These are phyloP conservation scores for Telmatochromis brichardi DNA, from an alignment of 2,113 vertebrate genomes.

Conservation along the genomic window DNA sequence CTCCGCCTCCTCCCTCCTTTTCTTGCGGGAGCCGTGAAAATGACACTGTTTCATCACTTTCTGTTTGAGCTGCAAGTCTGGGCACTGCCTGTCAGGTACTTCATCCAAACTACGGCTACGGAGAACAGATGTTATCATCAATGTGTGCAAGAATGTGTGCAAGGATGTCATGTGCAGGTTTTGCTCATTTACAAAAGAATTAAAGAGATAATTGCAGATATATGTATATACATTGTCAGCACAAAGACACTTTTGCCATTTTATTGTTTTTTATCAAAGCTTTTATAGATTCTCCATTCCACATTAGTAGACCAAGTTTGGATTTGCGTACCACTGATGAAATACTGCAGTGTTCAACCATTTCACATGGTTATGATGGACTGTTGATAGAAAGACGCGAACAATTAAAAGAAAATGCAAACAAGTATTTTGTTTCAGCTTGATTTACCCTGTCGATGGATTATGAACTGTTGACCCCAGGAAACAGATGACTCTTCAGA, in stretches of 20 bases:
- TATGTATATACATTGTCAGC: background rate
- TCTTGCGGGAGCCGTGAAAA: slow-evolving; percentile 25
- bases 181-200: background rate
- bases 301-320: background rate
- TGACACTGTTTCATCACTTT: slow-evolving; percentile 50
- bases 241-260: background rate
- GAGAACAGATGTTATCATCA: background rate
- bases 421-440: background rate
- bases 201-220: background rate
- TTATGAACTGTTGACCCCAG: background rate
- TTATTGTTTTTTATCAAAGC: background rate
- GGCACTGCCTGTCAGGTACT: slow-evolving; percentile 4
- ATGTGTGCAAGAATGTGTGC: background rate
- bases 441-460: background rate
- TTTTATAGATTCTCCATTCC: background rate
- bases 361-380: background rate
- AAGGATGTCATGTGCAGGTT: background rate
- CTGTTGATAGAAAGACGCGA: background rate
- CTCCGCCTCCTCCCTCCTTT: background rate
- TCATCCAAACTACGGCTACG: background rate
- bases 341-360: background rate
- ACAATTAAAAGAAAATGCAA: background rate
- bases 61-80: slow-evolving; percentile 35
- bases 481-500: background rate
- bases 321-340: background rate